Evolutionary conservation across 2,888 invertebrate genomes (phyloP).

Genomic region (Maniola hyperantus): DNA sequence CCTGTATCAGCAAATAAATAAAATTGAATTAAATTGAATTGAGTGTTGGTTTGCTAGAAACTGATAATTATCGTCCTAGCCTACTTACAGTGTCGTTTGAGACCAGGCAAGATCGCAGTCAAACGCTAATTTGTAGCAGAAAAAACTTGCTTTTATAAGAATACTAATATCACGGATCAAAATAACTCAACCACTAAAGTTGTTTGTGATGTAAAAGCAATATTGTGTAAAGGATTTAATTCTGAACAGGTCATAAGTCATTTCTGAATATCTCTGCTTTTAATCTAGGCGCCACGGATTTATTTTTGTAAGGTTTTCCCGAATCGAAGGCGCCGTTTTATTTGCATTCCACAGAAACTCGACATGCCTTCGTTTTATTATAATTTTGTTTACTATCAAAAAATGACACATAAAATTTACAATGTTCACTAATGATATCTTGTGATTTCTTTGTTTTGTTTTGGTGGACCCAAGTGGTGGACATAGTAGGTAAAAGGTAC

Average conservation of each 20-base stretch:
- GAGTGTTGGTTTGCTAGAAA: no score
- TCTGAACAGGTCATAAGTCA: conserved; percentile 15
- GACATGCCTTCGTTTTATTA: conserved; percentile 25
- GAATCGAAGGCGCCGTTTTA: conserved; percentile 28
- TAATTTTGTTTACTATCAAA: conserved; percentile 26
- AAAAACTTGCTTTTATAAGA: background rate
- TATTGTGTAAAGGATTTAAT: conserved; percentile 2
- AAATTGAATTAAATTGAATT: no score
- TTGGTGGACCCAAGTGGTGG: background rate
- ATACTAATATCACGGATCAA: conserved; percentile 1
- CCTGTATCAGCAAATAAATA: no score
- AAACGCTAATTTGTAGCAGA: background rate
- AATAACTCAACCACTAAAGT: background rate
- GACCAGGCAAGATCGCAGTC: no score
- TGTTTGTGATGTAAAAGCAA: conserved; percentile 7
- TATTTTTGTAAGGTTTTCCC: conserved; percentile 30
- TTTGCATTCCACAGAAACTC: conserved; percentile 25
- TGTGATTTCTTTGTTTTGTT: background rate
- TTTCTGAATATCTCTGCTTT: conserved; percentile 24
- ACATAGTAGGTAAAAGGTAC: conserved; percentile 11
- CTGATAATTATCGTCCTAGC: no score
- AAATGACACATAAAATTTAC: conserved; percentile 22
- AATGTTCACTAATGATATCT: conserved; percentile 8
- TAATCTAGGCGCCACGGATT: conserved; percentile 31
- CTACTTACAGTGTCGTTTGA: no score